Conservation (phyloP, 2,888 invertebrate species). For the Tetanocera ferruginea region DNA sequence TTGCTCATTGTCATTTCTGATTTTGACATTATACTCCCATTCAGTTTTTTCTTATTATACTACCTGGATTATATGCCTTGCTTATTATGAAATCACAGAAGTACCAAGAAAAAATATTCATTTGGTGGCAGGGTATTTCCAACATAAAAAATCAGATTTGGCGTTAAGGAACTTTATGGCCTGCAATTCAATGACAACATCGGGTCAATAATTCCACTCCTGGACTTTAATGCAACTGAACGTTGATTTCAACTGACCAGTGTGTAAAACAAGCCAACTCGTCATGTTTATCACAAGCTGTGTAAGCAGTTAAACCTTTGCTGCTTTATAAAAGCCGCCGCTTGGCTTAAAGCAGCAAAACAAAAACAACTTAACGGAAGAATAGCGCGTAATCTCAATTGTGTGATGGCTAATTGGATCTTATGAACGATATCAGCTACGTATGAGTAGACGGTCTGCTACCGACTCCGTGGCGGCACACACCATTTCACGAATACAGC, state of each 20-base stretch:
- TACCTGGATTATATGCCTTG: no score
- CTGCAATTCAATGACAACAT: no score
- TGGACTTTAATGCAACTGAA: background rate
- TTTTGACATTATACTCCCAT: no score
- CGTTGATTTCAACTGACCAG: background rate
- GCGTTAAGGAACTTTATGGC: no score
- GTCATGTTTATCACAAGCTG: background rate
- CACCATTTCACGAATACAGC: background rate
- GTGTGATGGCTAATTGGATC: slow-evolving; percentile 13
- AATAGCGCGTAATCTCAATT: slow-evolving; percentile 6
- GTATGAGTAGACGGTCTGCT: background rate
- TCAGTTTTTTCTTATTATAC: no score
- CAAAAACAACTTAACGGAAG: background rate
- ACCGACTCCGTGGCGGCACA: background rate
- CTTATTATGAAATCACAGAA: no score
- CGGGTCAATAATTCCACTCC: no score
- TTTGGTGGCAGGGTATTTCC: no score
- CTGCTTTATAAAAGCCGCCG: background rate
- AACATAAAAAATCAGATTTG: no score
- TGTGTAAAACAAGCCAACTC: background rate
- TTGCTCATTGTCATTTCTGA: no score
- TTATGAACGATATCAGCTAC: background rate
- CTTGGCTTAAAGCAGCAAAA: background rate
- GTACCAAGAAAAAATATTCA: no score
- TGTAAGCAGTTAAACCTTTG: background rate